Percentiles rank a stretch among this genome's conserved stretches.
Conservation (phyloP, 2,797 vertebrate species). For the Eleutherodactylus coqui region DNA sequence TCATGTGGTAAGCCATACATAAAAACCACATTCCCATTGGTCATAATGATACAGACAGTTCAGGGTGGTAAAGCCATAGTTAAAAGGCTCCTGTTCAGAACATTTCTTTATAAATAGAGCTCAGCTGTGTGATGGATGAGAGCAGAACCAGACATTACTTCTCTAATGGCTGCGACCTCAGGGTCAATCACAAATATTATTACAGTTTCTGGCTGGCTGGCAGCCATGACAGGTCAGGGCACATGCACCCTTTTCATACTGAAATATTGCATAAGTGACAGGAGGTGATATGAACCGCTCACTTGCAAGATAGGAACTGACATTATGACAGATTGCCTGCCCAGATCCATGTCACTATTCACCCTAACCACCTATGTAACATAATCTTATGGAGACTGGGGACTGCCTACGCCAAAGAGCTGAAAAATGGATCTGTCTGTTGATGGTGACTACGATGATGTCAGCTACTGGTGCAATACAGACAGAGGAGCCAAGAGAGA, state of each 20-base stretch:
- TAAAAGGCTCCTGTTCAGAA: background rate
- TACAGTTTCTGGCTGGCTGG: conserved; percentile 23
- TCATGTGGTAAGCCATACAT: too few species aligned
- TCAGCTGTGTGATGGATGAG: background rate
- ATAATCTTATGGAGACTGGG: conserved; percentile 22
- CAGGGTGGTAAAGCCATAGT: background rate
- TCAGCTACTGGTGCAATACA: background rate
- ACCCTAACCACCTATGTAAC: conserved; percentile 39
- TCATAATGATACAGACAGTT: background rate
- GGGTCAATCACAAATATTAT: conserved; percentile 52
- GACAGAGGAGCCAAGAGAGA: background rate
- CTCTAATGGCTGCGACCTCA: conserved; percentile 18
- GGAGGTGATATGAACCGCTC: conserved; percentile 11
- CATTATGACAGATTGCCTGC: conserved; percentile 35
- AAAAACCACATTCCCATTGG: background rate
- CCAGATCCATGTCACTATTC: conserved; percentile 5
- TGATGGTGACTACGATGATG: background rate
- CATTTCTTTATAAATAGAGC: background rate
- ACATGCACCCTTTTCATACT: background rate
- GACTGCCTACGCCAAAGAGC: background rate
- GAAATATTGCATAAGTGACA: conserved; percentile 29
- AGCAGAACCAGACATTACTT: background rate
- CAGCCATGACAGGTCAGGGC: conserved; percentile 20
- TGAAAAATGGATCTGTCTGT: background rate
- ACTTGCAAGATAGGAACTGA: conserved; percentile 1